Conservation (phyloP, 1,140 invertebrate species). For the Bombus breviceps region DNA sequence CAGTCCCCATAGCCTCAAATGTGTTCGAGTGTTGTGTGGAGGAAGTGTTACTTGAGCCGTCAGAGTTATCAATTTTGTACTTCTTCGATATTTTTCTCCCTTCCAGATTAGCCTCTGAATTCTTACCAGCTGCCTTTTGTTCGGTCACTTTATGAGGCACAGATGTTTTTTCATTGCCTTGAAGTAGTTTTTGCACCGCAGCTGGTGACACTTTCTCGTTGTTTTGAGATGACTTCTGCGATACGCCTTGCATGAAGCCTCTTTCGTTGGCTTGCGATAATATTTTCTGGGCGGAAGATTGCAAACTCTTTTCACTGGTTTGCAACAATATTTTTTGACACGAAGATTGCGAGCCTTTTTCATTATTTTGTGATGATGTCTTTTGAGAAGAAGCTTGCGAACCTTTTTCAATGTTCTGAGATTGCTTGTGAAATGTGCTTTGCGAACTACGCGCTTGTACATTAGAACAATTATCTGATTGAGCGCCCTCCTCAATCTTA, state of each 20-base stretch:
- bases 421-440: conserved; percentile 21
- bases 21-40: background rate
- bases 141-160: conserved; percentile 18
- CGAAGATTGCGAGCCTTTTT: background rate
- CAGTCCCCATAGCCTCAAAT: conserved; percentile 40
- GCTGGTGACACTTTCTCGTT: background rate
- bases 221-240: conserved; percentile 9
- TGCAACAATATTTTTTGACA: background rate
- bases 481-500: conserved; percentile 17
- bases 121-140: conserved; percentile 39
- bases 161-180: conserved; percentile 22
- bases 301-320: conserved; percentile 19
- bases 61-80: conserved; percentile 63
- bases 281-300: background rate
- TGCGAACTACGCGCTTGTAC: background rate
- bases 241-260: background rate
- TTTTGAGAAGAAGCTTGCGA: background rate
- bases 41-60: conserved; percentile 24
- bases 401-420: conserved; percentile 14
- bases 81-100: conserved; percentile 66
- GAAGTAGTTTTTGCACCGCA: background rate
- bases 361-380: background rate
- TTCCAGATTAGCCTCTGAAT: conserved; percentile 59
- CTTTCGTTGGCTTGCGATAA: conserved; percentile 1
- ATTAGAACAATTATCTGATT: background rate